Base-by-base conservation (phyloP, 2,113 vertebrate genomes). In the Lota lota region DNA sequence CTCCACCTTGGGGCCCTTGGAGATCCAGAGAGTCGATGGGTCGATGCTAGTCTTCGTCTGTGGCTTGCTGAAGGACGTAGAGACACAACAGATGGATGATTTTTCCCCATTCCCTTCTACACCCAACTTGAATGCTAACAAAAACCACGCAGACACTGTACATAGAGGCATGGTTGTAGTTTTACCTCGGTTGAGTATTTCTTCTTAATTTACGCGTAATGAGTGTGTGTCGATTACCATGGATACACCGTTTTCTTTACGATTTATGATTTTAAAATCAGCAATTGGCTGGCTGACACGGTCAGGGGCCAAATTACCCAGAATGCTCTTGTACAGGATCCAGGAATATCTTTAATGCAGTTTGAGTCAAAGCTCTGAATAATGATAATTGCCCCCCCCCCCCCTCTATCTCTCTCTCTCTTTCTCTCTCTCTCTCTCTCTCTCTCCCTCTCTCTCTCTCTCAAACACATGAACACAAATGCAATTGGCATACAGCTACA, bases 11-110 rank as follows among this genome's bases (percentile, higher is more conserved):
- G 92, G 89, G 1, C 88, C 88, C 81, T 92, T 94, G 75, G 96
- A 95, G 89, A 99, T 99, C 97, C 97, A 98, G 51, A 99, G 81
- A 19, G 93, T 95, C 19, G 96, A 94, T 70, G 94, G 94, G 79
- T 92, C 87, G 20, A 92, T 76, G 36, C 92, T 90, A 2, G 94
- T 95, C 92, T 99, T 97, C 75, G 94, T 93, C 86, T 89, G 92
- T 77, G 93, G 93, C 88, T 93, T 90, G 83, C 95, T 97, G 89
- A 22, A 80, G 80, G 75, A 62, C 74, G 2, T 81, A 36, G 67
- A 47, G 8, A 24, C 24, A 21, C 50, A 56, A 19, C 19, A 50
- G 18, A 20, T 12, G 36, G 15, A 24, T 63, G 4, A 36, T 18
- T 18, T 7, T 33, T 22, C 28, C 22, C 11, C 16, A 18, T 1